Conservation (phyloP, 2,113 vertebrate species). For the Anhinga rufa region DNA sequence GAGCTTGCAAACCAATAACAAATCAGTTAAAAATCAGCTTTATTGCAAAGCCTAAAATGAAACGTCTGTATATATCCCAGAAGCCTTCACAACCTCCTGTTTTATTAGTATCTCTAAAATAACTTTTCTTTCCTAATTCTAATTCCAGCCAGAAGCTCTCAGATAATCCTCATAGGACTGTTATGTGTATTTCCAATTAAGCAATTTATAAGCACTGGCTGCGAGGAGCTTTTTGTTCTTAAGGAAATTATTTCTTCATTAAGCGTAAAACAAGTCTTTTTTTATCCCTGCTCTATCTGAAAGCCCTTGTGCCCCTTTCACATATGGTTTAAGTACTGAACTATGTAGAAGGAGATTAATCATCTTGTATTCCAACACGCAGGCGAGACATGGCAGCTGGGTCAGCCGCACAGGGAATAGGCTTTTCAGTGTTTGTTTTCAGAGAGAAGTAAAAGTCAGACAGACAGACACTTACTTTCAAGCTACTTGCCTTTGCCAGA, state of each 20-base stretch:
- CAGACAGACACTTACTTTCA: conserved; percentile 48
- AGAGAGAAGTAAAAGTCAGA: conserved; percentile 35
- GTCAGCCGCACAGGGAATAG: conserved; percentile 22
- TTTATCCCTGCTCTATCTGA: conserved; percentile 42
- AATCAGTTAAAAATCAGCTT: not conserved
- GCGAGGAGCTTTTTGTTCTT: conserved; percentile 56
- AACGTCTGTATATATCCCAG: conserved; percentile 43
- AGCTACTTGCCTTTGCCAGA: conserved; percentile 47
- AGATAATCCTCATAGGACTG: conserved; percentile 47
- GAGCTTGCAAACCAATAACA: not conserved
- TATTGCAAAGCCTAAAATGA: conserved; percentile 27
- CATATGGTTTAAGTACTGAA: conserved; percentile 48
- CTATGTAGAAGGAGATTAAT: conserved; percentile 43
- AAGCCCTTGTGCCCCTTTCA: conserved; percentile 39
- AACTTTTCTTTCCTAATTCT: conserved; percentile 56
- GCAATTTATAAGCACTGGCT: conserved; percentile 61
- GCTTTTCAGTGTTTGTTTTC: conserved; percentile 51
- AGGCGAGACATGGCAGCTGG: conserved; percentile 11
- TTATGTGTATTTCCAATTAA: conserved; percentile 65
- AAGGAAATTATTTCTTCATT: conserved; percentile 66
- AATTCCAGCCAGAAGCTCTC: conserved; percentile 59
- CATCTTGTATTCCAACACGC: conserved; percentile 13
- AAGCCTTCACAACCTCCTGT: conserved; percentile 17
- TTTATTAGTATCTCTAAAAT: conserved; percentile 56
- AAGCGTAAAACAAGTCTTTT: conserved; percentile 36